Percentiles rank a stretch among this genome's conserved stretches.
phyloP scores from a whole-genome alignment of 2,113 vertebrate species.

The Rissa tridactyla region DNA sequence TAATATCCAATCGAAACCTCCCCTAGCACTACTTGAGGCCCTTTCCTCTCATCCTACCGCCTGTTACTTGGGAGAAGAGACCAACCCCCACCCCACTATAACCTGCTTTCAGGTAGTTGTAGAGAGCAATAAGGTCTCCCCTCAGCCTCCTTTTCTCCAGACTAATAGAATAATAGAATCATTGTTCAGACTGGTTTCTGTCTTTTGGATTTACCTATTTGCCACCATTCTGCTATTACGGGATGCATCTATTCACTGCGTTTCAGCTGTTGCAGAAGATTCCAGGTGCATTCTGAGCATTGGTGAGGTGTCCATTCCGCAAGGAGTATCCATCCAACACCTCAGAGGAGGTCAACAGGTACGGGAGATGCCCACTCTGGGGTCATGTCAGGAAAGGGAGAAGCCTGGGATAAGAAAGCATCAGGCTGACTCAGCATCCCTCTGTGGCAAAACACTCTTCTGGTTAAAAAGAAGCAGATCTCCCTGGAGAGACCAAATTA shows the following conservation, averaged over 20 bases:
- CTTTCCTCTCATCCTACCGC: not conserved
- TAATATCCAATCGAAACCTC: not conserved
- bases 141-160: not conserved
- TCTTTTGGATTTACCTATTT: not conserved
- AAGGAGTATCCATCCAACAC: not conserved
- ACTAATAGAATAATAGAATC: not conserved
- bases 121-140: not conserved
- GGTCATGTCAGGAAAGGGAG: not conserved
- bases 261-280: not conserved
- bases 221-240: not conserved
- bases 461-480: not conserved
- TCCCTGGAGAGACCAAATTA: constrained; percentile 41
- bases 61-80: not conserved
- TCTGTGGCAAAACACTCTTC: not conserved
- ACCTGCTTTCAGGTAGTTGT: not conserved
- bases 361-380: not conserved
- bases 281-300: not conserved
- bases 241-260: not conserved
- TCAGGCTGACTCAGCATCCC: not conserved
- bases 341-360: not conserved
- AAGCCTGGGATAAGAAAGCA: not conserved
- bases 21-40: not conserved
- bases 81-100: not conserved
- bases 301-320: not conserved
- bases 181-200: not conserved